phyloP scores from a whole-genome alignment of 2,797 vertebrate genomes.

The Chrosomus eos region DNA sequence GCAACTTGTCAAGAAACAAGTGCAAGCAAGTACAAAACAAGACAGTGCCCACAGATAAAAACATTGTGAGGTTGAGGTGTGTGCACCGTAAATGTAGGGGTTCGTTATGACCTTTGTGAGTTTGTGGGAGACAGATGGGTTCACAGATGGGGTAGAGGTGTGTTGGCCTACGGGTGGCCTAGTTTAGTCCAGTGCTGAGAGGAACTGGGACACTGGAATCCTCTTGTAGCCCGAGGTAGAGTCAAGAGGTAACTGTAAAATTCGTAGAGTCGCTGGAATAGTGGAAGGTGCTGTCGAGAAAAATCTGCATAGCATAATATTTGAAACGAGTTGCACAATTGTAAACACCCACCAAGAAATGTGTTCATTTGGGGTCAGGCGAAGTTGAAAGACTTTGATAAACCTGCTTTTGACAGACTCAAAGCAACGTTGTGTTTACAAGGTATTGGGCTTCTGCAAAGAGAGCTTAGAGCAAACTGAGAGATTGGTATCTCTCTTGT shows the following conservation, averaged over 20 bases:
- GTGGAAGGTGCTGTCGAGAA: background rate
- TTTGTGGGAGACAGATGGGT: conserved; percentile 20
- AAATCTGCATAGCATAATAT: background rate
- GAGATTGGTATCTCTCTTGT: background rate
- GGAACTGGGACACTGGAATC: conserved; percentile 8
- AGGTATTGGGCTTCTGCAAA: background rate
- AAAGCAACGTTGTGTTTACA: background rate
- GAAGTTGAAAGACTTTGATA: background rate
- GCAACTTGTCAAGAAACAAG: background rate
- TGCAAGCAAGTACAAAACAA: background rate
- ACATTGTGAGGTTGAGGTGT: conserved; percentile 1
- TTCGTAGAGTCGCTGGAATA: background rate
- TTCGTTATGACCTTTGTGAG: conserved; percentile 13
- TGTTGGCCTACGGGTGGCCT: conserved; percentile 12
- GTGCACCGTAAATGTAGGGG: background rate
- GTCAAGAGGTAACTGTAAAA: conserved; percentile 17
- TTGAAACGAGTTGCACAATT: background rate
- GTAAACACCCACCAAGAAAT: background rate
- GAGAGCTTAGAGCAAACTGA: background rate
- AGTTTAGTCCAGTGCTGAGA: conserved; percentile 9
- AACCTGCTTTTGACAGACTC: background rate
- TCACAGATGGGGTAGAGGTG: conserved; percentile 10
- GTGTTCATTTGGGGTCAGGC: background rate
- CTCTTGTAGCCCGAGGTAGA: conserved; percentile 9
- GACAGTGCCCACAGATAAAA: conserved; percentile 3